phyloP scores from a whole-genome alignment of 2,113 vertebrate species.

The Onychostruthus taczanowskii region DNA sequence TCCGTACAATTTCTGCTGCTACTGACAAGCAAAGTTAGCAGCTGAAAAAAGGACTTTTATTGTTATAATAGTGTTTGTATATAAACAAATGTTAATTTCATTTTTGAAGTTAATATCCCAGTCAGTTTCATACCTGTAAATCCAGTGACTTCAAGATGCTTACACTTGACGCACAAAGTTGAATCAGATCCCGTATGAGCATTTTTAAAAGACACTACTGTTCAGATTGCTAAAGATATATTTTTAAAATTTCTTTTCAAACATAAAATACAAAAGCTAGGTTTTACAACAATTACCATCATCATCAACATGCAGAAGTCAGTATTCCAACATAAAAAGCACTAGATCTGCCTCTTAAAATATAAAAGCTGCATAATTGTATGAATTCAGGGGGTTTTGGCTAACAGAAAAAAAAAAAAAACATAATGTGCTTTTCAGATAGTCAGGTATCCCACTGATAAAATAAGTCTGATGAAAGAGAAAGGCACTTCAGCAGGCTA shows the following conservation, averaged over 20 bases:
- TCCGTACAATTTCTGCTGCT: neutral
- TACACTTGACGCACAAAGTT: neutral
- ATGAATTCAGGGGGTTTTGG: neutral
- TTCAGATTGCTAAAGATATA: conserved; percentile 18
- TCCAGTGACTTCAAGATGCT: neutral
- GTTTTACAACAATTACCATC: conserved; percentile 13
- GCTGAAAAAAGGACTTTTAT: neutral
- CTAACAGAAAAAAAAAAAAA: conserved; percentile 71
- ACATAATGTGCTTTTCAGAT: conserved; percentile 12
- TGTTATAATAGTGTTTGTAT: neutral
- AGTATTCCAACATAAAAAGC: conserved; percentile 62
- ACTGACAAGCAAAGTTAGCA: neutral
- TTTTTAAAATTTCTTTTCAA: neutral
- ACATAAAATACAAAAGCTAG: conserved; percentile 19
- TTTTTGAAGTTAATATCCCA: neutral
- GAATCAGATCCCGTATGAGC: neutral
- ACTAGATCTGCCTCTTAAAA: conserved; percentile 21
- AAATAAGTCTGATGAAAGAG: conserved; percentile 42
- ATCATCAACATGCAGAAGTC: conserved; percentile 63
- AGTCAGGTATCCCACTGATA: conserved; percentile 38
- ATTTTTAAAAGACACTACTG: conserved; percentile 10
- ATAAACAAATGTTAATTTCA: neutral
- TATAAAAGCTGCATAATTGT: conserved; percentile 32
- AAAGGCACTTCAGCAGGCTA: conserved; percentile 74
- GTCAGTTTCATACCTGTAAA: neutral